A percentile compares a stretch with the other conserved stretches of the same genome.
Conservation (phyloP, 2,797 vertebrate species). For the Meda fulgida region DNA sequence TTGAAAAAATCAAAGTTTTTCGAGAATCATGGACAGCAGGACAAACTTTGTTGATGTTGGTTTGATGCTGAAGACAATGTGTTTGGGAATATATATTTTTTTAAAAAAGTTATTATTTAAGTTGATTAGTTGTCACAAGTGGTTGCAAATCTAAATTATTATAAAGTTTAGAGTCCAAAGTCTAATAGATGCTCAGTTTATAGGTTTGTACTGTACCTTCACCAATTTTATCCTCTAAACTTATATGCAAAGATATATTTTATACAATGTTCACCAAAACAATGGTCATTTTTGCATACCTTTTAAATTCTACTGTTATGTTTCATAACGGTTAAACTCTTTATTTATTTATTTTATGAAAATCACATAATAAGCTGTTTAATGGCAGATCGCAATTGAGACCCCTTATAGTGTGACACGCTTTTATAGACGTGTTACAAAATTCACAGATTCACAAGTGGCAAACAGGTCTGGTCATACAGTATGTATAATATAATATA, state of each 20-base stretch:
- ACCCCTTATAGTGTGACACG: background rate
- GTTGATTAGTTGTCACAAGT: background rate
- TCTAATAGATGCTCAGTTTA: background rate
- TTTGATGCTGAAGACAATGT: conserved; percentile 51
- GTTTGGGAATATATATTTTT: too few relatives aligned
- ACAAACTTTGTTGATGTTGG: conserved; percentile 29
- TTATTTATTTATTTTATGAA: background rate
- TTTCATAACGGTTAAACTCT: background rate
- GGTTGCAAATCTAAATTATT: background rate
- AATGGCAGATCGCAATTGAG: background rate
- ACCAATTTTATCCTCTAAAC: background rate
- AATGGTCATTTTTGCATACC: too few relatives aligned
- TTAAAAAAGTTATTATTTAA: too few relatives aligned
- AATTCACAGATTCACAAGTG: background rate
- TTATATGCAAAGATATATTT: background rate
- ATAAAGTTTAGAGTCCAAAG: background rate
- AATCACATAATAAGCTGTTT: background rate
- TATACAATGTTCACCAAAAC: background rate
- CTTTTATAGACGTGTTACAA: background rate
- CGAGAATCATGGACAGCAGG: background rate
- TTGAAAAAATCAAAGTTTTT: conserved; percentile 45
- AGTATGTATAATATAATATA: background rate
- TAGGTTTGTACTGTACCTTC: background rate
- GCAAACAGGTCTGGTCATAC: too few relatives aligned
- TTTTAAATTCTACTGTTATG: background rate